Conservation (phyloP, 1,140 invertebrate genomes). For the Lithobius niger region DNA sequence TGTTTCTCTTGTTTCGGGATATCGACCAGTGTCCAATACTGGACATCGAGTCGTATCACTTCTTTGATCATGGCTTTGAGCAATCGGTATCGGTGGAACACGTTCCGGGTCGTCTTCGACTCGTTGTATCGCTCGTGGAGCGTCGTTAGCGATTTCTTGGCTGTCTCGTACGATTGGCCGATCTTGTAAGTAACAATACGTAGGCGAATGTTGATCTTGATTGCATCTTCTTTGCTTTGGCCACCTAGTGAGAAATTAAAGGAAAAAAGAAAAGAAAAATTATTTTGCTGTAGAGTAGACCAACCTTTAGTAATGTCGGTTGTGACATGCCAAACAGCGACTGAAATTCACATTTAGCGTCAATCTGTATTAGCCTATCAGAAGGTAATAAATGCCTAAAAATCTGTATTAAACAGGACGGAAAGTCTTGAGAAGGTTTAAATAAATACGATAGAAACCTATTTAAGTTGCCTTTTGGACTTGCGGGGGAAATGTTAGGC, state of each 20-base stretch:
- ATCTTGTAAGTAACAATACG: slow-evolving; percentile 62
- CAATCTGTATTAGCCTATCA: too few relatives aligned
- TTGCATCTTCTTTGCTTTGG: slow-evolving; percentile 72
- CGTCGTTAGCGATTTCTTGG: slow-evolving; percentile 64
- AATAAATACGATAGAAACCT: too few relatives aligned
- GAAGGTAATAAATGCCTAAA: too few relatives aligned
- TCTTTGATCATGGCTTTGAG: slow-evolving; percentile 86
- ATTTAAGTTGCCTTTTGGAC: too few relatives aligned
- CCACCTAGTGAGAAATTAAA: too few relatives aligned
- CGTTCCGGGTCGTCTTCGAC: slow-evolving; percentile 67
- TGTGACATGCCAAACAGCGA: too few relatives aligned
- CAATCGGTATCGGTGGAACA: slow-evolving; percentile 68
- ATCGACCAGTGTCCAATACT: slow-evolving; percentile 84
- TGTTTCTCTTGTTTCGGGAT: slow-evolving; percentile 66
- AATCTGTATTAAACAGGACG: too few relatives aligned
- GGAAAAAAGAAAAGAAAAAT: slow-evolving; percentile 15
- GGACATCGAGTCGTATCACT: slow-evolving; percentile 78
- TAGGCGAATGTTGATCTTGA: slow-evolving; percentile 73
- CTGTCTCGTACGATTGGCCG: slow-evolving; percentile 75
- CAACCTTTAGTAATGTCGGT: too few relatives aligned
- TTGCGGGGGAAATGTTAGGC: too few relatives aligned
- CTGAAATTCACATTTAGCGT: too few relatives aligned
- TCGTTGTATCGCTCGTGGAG: slow-evolving; percentile 74
- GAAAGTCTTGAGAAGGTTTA: too few relatives aligned
- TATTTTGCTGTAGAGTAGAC: too few relatives aligned